These are phyloP conservation scores for Selenia dentaria DNA, from an alignment of 2,888 invertebrate genomes.

Conservation along the genomic window DNA sequence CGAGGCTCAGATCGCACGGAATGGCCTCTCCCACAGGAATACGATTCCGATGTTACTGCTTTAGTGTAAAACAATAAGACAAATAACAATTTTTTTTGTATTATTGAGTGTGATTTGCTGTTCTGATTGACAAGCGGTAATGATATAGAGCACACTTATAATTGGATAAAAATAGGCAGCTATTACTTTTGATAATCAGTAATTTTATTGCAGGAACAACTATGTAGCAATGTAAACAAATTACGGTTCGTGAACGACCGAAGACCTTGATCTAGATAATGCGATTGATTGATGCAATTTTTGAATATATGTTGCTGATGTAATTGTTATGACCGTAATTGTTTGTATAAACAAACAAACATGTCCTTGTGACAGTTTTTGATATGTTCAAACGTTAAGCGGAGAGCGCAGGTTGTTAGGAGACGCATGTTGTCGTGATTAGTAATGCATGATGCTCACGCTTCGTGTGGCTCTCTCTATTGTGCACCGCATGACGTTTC, in stretches of 20 bases:
- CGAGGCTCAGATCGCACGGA: no score
- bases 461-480: conserved; percentile 73
- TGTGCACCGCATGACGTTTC: conserved; percentile 72
- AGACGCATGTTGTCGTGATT: conserved; percentile 60
- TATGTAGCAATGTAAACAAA: conserved; percentile 1
- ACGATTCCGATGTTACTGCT: no score
- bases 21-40: no score
- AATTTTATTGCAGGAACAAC: no score
- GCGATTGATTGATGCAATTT: neutral
- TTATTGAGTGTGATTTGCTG: no score
- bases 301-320: neutral
- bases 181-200: no score
- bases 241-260: conserved; percentile 1
- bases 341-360: conserved; percentile 15
- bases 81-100: no score
- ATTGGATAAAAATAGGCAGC: no score
- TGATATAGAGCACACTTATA: no score
- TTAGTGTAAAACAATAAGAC: no score
- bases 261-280: conserved; percentile 10
- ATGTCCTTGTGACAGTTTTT: conserved; percentile 27
- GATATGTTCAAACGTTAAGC: conserved; percentile 16
- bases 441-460: conserved; percentile 71
- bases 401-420: conserved; percentile 41
- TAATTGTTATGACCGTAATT: conserved; percentile 7
- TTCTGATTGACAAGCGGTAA: no score